A percentile compares a stretch with the other conserved stretches of the same genome.
These are phyloP conservation scores for Chaenogobius annularis DNA, from an alignment of 2,113 vertebrate genomes.

Conservation along the genomic window DNA sequence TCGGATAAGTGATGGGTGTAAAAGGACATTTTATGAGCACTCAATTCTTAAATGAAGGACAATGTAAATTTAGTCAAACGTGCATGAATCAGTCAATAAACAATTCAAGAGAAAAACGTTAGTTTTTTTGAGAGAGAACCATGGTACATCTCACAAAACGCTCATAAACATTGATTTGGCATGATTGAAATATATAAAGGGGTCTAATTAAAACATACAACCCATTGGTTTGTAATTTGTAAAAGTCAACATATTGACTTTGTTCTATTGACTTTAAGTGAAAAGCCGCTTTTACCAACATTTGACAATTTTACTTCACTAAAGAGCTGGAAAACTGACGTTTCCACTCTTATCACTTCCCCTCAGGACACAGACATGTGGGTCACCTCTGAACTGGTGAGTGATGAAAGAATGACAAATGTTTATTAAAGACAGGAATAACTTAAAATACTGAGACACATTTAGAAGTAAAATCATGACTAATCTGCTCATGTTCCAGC, in stretches of 20 bases:
- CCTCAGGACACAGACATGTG: constrained; percentile 42
- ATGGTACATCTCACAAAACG: too few relatives aligned
- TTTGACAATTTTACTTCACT: constrained; percentile 27
- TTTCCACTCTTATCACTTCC: neutral
- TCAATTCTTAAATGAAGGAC: too few relatives aligned
- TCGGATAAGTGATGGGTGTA: too few relatives aligned
- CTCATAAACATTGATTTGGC: too few relatives aligned
- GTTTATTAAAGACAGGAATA: constrained; percentile 36
- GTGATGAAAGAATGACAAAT: constrained; percentile 33
- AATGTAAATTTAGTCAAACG: too few relatives aligned
- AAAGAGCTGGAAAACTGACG: constrained; percentile 35
- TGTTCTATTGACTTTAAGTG: constrained; percentile 16
- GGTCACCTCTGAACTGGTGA: constrained; percentile 30
- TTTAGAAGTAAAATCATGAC: constrained; percentile 45
- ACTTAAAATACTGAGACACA: constrained; percentile 17
- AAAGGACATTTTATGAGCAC: too few relatives aligned
- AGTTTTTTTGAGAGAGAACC: too few relatives aligned
- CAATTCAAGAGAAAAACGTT: too few relatives aligned
- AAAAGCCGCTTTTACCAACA: constrained; percentile 14
- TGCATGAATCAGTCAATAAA: too few relatives aligned
- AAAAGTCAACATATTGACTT: constrained; percentile 19
- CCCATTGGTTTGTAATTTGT: too few relatives aligned
- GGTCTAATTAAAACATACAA: too few relatives aligned
- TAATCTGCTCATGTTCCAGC: constrained; percentile 27
- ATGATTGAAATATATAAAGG: too few relatives aligned